phyloP scores from a whole-genome alignment of 2,888 invertebrate genomes.

The Noctuana brunneofusca region DNA sequence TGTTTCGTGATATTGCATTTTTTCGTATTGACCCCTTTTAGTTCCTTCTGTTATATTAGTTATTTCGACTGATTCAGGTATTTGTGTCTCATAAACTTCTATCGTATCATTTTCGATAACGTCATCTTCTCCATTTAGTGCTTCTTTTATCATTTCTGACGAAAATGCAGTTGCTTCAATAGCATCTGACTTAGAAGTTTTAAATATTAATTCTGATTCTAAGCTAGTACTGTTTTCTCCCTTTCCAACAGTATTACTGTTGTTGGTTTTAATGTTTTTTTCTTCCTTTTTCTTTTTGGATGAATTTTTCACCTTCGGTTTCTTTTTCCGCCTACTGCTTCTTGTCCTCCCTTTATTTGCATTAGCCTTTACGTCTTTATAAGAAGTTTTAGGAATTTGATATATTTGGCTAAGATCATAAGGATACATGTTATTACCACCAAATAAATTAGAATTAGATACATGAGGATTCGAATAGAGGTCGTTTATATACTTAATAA shows the following conservation, averaged over 20 bases:
- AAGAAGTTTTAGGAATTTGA: conserved; percentile 37
- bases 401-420: conserved; percentile 43
- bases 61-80: not conserved
- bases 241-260: not conserved
- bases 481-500: conserved; percentile 17
- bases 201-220: not conserved
- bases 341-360: conserved; percentile 28
- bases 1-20: conserved; percentile 6
- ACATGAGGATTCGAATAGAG: conserved; percentile 8
- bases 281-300: conserved; percentile 30
- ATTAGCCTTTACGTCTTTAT: conserved; percentile 22
- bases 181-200: not conserved
- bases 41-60: not conserved
- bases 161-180: not conserved
- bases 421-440: conserved; percentile 36
- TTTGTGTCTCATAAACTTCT: conserved; percentile 21
- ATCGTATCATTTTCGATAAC: not conserved
- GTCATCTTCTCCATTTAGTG: not conserved
- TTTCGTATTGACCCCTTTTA: conserved; percentile 13
- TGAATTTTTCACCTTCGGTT: conserved; percentile 19
- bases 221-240: not conserved
- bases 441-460: conserved; percentile 11
- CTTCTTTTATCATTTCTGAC: not conserved
- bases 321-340: conserved; percentile 35
- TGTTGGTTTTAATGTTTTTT: not conserved